Percentiles rank a stretch among this genome's conserved stretches.
Conservation (phyloP, 2,797 vertebrate species). For the Manis javanica region DNA sequence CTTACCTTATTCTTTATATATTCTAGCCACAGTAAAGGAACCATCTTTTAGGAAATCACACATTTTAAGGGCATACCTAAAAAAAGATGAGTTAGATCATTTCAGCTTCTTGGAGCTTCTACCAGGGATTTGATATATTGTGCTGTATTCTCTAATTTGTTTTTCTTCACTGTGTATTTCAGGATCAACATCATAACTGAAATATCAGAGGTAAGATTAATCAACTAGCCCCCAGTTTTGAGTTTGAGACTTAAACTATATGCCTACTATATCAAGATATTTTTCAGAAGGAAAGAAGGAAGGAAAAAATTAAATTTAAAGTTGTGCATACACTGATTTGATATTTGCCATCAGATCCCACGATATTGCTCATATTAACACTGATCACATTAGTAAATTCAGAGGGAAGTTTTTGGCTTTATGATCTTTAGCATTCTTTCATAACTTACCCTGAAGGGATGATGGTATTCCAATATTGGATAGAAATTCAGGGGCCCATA, state of each 20-base stretch:
- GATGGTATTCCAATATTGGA: neutral
- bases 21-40: slow-evolving; percentile 59
- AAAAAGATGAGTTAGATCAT: neutral
- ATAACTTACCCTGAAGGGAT: slow-evolving; percentile 8
- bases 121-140: neutral
- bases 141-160: neutral
- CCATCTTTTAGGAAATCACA: slow-evolving; percentile 24
- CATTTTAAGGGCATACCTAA: slow-evolving; percentile 32
- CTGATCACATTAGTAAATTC: neutral
- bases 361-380: neutral
- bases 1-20: neutral
- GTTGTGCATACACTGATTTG: neutral
- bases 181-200: neutral
- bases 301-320: neutral
- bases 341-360: neutral
- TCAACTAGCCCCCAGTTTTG: neutral
- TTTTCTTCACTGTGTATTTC: neutral
- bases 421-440: neutral
- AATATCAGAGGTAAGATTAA: neutral
- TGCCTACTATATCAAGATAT: neutral
- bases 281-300: neutral
- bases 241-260: neutral
- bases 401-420: neutral
- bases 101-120: neutral
- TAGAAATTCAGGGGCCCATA: neutral